These are phyloP conservation scores for Pseudochirops corinnae DNA, from an alignment of 2,797 vertebrate genomes.

Conservation along the genomic window DNA sequence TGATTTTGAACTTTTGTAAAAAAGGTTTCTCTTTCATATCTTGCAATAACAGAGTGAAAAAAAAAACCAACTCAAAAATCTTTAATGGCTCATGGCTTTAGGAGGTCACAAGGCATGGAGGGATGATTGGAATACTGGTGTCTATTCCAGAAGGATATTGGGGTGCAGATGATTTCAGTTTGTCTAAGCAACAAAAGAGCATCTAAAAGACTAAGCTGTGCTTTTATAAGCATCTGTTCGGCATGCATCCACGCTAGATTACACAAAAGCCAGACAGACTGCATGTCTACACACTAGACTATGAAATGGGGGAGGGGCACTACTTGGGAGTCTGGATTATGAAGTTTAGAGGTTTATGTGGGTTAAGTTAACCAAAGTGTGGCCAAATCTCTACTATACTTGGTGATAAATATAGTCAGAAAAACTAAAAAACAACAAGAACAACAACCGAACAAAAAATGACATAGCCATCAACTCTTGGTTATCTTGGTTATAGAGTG, in stretches of 20 bases:
- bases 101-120: background rate
- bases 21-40: slow-evolving; percentile 51
- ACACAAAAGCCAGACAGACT: slow-evolving; percentile 9
- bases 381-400: background rate
- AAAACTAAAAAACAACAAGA: background rate
- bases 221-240: background rate
- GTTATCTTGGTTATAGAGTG: background rate
- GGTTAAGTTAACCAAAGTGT: background rate
- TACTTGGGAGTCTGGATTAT: background rate
- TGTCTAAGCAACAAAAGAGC: background rate
- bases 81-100: background rate
- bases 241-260: background rate
- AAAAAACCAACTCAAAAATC: background rate
- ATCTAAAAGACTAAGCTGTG: background rate
- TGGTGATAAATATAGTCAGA: background rate
- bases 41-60: slow-evolving; percentile 40
- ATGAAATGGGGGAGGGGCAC: background rate
- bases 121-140: background rate
- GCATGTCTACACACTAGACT: background rate
- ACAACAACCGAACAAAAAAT: background rate
- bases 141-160: background rate
- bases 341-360: background rate
- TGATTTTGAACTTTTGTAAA: slow-evolving; percentile 15
- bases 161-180: background rate
- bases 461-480: background rate